Evolutionary conservation across 2,113 vertebrate species (phyloP).

Genomic region (Microcebus lehilahytsara): DNA sequence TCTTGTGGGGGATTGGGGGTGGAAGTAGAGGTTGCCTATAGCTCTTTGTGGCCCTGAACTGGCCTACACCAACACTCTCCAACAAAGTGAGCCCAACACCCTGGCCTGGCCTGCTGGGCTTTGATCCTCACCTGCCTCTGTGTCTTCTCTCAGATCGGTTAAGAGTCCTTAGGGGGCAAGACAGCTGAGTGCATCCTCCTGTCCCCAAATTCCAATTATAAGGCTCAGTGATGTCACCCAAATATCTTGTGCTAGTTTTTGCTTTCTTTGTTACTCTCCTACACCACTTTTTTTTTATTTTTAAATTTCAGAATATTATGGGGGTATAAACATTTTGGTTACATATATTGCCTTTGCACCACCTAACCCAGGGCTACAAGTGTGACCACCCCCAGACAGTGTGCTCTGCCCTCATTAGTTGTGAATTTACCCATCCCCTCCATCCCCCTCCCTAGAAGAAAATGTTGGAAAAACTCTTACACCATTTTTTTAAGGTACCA

Average conservation of each 20-base stretch:
- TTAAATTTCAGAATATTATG: too few relatives aligned
- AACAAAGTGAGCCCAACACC: neutral
- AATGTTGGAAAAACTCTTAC: neutral
- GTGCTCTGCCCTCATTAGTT: too few relatives aligned
- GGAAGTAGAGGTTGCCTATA: neutral
- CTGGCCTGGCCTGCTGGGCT: neutral
- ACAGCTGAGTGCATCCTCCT: rapidly evolving
- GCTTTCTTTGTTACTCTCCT: neutral
- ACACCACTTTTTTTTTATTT: neutral
- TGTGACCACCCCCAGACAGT: too few relatives aligned
- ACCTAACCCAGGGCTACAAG: too few relatives aligned
- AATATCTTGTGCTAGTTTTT: neutral
- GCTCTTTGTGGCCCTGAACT: neutral
- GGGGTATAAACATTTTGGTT: too few relatives aligned
- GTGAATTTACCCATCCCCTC: too few relatives aligned
- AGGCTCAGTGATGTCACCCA: neutral
- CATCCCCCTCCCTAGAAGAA: too few relatives aligned
- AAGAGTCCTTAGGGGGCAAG: neutral
- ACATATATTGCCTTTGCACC: too few relatives aligned
- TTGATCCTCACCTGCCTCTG: neutral
- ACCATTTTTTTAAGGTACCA: neutral
- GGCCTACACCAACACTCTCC: neutral
- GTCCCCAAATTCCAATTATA: neutral
- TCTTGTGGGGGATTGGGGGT: neutral
- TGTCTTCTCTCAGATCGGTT: neutral